A percentile compares a stretch with the other conserved stretches of the same genome.
These are phyloP conservation scores for Phyllostomus hastatus DNA, from an alignment of 2,113 vertebrate species.

Conservation along the genomic window DNA sequence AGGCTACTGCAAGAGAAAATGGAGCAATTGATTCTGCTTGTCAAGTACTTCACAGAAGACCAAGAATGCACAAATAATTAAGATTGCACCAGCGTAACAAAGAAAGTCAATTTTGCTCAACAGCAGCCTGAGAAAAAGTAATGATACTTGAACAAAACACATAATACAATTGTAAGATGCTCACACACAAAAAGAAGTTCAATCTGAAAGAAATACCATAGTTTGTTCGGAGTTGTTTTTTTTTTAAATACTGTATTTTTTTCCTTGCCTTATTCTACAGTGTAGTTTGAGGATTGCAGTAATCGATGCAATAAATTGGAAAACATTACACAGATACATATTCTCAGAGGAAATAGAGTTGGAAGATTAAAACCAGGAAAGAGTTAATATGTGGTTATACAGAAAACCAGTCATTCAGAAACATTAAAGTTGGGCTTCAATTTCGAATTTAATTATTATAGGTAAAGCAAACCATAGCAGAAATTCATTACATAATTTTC, in stretches of 20 bases:
- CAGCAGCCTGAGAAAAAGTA: background rate
- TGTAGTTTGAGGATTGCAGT: background rate
- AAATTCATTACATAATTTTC: constrained; percentile 16
- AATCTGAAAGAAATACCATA: background rate
- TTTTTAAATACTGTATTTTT: background rate
- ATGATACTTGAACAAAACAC: background rate
- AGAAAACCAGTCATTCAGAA: background rate
- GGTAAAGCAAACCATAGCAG: constrained; percentile 9
- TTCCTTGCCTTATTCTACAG: background rate
- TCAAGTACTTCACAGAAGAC: background rate
- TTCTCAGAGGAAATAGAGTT: constrained; percentile 21
- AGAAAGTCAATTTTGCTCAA: background rate
- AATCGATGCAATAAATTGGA: background rate
- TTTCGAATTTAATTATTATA: constrained; percentile 1
- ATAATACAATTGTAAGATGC: background rate
- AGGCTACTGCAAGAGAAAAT: background rate
- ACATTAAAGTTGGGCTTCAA: background rate
- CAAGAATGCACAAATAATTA: background rate
- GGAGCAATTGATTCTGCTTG: background rate
- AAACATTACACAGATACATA: background rate
- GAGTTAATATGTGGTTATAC: background rate
- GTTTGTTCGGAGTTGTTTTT: background rate
- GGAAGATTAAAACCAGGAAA: constrained; percentile 26
- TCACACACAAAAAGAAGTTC: background rate
- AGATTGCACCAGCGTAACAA: background rate